Evolutionary conservation across 1,140 invertebrate genomes (phyloP), one percentile per base, ranked within the genome.

Genomic region (Drosophila arawakana): DNA sequence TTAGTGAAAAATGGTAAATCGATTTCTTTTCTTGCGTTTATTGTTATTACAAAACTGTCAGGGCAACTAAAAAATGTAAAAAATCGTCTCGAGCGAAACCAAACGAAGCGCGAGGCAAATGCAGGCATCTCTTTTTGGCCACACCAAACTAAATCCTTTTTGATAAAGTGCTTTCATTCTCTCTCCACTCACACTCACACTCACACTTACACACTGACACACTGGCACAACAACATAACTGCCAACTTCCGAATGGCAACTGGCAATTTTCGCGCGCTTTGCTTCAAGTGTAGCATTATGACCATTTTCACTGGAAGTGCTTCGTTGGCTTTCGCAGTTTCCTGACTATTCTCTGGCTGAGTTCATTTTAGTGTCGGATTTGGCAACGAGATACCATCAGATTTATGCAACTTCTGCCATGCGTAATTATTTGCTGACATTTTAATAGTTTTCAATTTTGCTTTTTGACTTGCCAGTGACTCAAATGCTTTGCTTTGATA

Each of bases 21-120:
- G 84, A 89, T 89, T 88, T 58, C 70, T 44, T 60, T 84, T 78
- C 75, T 78, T 79, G 71, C 75, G 78, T 79, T 90, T 88, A 78
- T 89, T 89, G 84, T 89, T 89, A 89, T 89, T 89, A 89, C 68
- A 84, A 89, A 89, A 89, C 84, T 89, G 84, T 80, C 84, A 76
- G 55, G 54, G 54, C 43, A 73, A 72, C 55, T 73, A 57, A 68
- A 77, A 77, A 68, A 66, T 59, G 44, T 55, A 21, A 50, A 61
- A 60, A 34, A 13, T 49, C 30, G 25, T 47, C 34, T 37, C 21
- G 13, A 37, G 52, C n/a, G 8, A 34, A 25, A 43, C 30, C 11
- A 13, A 50, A 21, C 25, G 6, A 60, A 44, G 58, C 43, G 49
- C 10, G 61, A 68, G 49, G 57, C 62, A 73, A 62, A 50, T 62